A percentile compares a stretch with the other conserved stretches of the same genome.
phyloP scores from a whole-genome alignment of 1,140 invertebrate species.

The Pseudomyrmex dendroicus region DNA sequence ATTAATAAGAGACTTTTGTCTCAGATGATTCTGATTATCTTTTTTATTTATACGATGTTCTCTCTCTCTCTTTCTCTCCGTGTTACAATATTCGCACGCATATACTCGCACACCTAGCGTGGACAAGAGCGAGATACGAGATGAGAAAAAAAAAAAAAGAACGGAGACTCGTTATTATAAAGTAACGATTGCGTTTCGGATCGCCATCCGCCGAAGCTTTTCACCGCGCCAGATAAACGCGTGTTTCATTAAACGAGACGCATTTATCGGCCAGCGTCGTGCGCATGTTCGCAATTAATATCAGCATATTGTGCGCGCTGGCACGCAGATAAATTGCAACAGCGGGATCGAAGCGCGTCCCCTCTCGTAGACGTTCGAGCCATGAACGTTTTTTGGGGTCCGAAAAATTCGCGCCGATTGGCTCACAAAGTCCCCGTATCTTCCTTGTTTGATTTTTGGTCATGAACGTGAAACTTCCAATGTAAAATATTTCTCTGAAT shows the following conservation, averaged over 20 bases:
- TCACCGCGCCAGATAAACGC: slow-evolving; percentile 57
- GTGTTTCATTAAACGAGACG: slow-evolving; percentile 57
- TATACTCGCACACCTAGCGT: background rate
- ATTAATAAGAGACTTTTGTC: slow-evolving; percentile 56
- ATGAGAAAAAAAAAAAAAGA: slow-evolving; percentile 31
- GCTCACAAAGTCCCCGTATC: background rate
- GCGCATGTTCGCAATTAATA: slow-evolving; percentile 60
- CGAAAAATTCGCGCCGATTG: slow-evolving; percentile 22
- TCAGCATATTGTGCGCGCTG: slow-evolving; percentile 53
- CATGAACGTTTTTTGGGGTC: background rate
- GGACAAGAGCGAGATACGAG: slow-evolving; percentile 12
- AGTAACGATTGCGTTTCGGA: slow-evolving; percentile 49
- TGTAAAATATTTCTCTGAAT: background rate
- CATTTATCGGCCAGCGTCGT: slow-evolving; percentile 54
- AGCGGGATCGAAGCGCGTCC: slow-evolving; percentile 17
- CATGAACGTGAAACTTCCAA: background rate
- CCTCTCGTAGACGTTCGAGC: slow-evolving; percentile 35
- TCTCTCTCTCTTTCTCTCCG: background rate
- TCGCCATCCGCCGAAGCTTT: slow-evolving; percentile 41
- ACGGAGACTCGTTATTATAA: slow-evolving; percentile 14
- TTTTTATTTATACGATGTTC: slow-evolving; percentile 5
- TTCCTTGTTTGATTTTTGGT: background rate
- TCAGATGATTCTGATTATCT: slow-evolving; percentile 29
- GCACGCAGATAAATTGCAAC: slow-evolving; percentile 55
- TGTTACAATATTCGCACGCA: slow-evolving; percentile 40